Conservation (phyloP, 2,797 vertebrate species). For the Rhinogobio ventralis region DNA sequence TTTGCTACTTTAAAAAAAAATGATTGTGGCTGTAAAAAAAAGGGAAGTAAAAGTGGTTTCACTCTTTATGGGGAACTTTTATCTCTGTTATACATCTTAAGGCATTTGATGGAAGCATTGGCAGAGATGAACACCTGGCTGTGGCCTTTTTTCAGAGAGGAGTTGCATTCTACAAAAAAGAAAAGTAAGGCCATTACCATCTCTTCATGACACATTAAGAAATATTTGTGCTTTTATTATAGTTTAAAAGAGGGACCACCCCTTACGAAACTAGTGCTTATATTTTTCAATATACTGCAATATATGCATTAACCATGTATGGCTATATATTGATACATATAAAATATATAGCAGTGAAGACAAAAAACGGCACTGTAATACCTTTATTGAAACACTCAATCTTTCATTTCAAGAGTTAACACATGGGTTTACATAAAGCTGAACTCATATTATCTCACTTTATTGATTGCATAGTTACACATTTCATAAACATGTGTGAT, state of each 20-base stretch:
- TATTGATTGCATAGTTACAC: not conserved
- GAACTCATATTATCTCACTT: not conserved
- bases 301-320: not conserved
- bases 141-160: slow-evolving; percentile 96
- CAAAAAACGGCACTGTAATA: not conserved
- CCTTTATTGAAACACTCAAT: not conserved
- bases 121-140: slow-evolving; percentile 90
- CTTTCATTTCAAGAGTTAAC: not conserved
- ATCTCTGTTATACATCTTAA: slow-evolving; percentile 63
- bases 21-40: slow-evolving; percentile 72
- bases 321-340: not conserved
- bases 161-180: slow-evolving; percentile 81
- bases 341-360: not conserved
- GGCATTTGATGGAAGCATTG: slow-evolving; percentile 91
- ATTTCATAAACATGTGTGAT: not conserved
- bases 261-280: not conserved
- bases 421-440: not conserved
- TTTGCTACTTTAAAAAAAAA: slow-evolving; percentile 42
- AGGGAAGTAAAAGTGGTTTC: slow-evolving; percentile 60
- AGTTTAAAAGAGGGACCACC: not conserved
- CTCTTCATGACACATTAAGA: not conserved
- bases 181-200: slow-evolving; percentile 81
- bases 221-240: not conserved
- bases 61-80: slow-evolving; percentile 10
- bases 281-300: not conserved